Base-by-base conservation (phyloP, 2,113 vertebrate species). In the Chrysochloris asiatica region DNA sequence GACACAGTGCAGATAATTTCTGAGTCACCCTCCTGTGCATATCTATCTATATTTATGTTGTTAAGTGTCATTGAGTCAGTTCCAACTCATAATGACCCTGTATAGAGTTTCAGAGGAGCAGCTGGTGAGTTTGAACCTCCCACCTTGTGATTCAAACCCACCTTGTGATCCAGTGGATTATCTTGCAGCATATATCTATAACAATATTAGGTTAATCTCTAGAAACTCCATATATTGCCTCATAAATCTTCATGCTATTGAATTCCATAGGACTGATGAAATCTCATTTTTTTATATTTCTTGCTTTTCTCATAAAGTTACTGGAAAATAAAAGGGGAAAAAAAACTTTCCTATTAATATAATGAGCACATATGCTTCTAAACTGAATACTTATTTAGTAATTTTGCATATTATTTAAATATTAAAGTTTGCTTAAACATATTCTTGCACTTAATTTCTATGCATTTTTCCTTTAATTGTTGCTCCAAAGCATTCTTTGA, bases 121-220 rank as follows among this genome's bases (percentile, higher is more conserved):
- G n/a, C n/a, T n/a, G n/a, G n/a, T n/a, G n/a, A n/a, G n/a, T n/a
- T n/a, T n/a, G n/a, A n/a, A n/a, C n/a, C n/a, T n/a, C n/a, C n/a
- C n/a, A n/a, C n/a, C n/a, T n/a, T n/a, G n/a, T n/a, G n/a, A n/a
- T n/a, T n/a, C n/a, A n/a, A n/a, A n/a, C n/a, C n/a, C n/a, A n/a
- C n/a, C n/a, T n/a, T n/a, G n/a, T n/a, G n/a, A n/a, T n/a, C n/a
- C n/a, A n/a, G n/a, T n/a, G n/a, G n/a, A n/a, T n/a, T n/a, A n/a
- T n/a, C n/a, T n/a, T n/a, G n/a, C n/a, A n/a, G n/a, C n/a, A 95
- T 97, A 90, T 96, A 33, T 71, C 54, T 73, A 61, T 61, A 92
- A 95, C 87, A 94, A 65, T 82, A 47, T 19, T 86, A 19, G 85
- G 24, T 86, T 88, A 11, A 22, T 93, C 81, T 95, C 93, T 13